phyloP scores from a whole-genome alignment of 2,888 invertebrate species.

The Melolontha melolontha region DNA sequence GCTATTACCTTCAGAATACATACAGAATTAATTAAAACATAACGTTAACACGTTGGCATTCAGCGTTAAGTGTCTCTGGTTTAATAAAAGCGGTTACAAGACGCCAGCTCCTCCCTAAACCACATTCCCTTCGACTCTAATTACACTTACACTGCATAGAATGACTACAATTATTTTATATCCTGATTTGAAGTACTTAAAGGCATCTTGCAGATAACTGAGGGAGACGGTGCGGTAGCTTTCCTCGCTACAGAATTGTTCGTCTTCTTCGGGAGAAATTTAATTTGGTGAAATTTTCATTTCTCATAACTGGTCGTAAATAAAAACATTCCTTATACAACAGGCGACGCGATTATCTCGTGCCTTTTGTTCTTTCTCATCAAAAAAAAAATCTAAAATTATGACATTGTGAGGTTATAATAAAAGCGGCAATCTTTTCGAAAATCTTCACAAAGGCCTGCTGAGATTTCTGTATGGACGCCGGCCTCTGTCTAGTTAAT shows the following conservation, averaged over 20 bases:
- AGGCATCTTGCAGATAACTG: slow-evolving; percentile 35
- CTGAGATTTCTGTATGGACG: slow-evolving; percentile 36
- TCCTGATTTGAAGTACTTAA: slow-evolving; percentile 56
- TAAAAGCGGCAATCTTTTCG: slow-evolving; percentile 40
- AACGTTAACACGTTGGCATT: slow-evolving; percentile 11
- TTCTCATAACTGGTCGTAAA: slow-evolving; percentile 33
- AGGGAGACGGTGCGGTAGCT: slow-evolving; percentile 12
- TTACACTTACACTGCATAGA: slow-evolving; percentile 61
- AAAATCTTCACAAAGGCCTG: slow-evolving; percentile 40
- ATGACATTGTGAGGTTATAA: slow-evolving; percentile 37
- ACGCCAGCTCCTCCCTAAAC: slow-evolving; percentile 54
- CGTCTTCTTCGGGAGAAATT: slow-evolving; percentile 14
- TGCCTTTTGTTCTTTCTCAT: slow-evolving; percentile 27
- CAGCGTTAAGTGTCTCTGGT: slow-evolving; percentile 49
- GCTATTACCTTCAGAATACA: background rate
- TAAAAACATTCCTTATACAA: slow-evolving; percentile 25
- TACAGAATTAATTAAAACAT: slow-evolving; percentile 23
- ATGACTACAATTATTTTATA: slow-evolving; percentile 62
- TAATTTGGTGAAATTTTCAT: slow-evolving; percentile 31
- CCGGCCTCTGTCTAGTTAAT: slow-evolving; percentile 46
- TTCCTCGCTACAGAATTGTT: slow-evolving; percentile 10
- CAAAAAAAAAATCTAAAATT: slow-evolving; percentile 24
- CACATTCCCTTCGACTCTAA: slow-evolving; percentile 60
- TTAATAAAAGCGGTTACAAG: slow-evolving; percentile 54
- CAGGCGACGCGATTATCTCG: slow-evolving; percentile 23